Base-by-base conservation (phyloP, 2,888 invertebrate genomes). In the Strigamia transsilvanica region DNA sequence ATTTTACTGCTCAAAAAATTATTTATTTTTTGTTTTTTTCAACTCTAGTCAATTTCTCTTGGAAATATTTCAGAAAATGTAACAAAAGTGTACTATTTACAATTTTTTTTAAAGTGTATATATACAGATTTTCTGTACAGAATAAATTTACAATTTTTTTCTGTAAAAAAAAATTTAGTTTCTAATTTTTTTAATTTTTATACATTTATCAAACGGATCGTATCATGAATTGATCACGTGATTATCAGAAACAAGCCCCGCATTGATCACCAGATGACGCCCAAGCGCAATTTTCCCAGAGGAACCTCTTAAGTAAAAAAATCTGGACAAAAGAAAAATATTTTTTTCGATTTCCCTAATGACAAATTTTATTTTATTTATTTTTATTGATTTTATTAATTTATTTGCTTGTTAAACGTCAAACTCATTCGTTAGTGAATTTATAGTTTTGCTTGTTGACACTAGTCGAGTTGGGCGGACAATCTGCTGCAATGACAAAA, bases 381-480 rank as follows among this genome's bases (percentile, higher is more conserved):
- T n/a, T 51, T 10, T 51, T 51, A 3, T 27, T 27, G 1, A 27
- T 27, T 27, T 27, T 1, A 27, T 27, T 27, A 27, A 27, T 27
- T 27, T 27, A 27, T 27, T 27, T 27, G n/a, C n/a, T n/a, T n/a
- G 27, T 27, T 27, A 27, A 27, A 51, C 51, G 51, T 51, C 51
- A 51, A 51, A 18, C 51, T 51, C 18, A 51, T 51, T 51, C 12
- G 0, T 66, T 18, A 2, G 27, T 27, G 27, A 27, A 27, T 27
- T 27, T 18, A 66, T 66, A n/a, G 61, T 66, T 66, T 18, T 66
- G 21, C 73, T 73, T 73, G 73, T 73, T 73, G 73, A 73, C 73
- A 73, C 61, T 27, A 73, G 73, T 73, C 73, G 73, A 73, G 73
- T 73, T 73, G 27, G 73, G 61, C 61, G 27, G 73, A 73, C 73